Percentiles rank a stretch among this genome's conserved stretches.
Evolutionary conservation across 2,888 invertebrate species (phyloP).

Genomic region (Caradrina clavipalpis): DNA sequence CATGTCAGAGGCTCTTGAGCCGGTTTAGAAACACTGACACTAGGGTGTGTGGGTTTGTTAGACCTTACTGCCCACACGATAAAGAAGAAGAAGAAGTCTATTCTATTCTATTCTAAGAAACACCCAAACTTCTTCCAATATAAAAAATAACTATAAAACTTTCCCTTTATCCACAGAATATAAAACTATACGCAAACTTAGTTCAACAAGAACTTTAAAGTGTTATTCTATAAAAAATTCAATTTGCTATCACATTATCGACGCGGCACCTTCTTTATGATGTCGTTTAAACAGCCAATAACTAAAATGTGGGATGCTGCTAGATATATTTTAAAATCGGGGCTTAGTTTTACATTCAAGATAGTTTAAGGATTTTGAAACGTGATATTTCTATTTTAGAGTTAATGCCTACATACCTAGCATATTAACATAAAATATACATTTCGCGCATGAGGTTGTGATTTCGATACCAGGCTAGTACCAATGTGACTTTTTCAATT

Average conservation of each 20-base stretch:
- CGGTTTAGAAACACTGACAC: no score
- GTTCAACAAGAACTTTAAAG: slow-evolving; percentile 23
- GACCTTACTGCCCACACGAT: no score
- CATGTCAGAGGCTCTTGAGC: no score
- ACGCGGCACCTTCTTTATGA: slow-evolving; percentile 42
- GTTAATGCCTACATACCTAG: no score
- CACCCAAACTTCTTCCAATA: not conserved
- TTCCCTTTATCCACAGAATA: slow-evolving; percentile 2
- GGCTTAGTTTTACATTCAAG: no score
- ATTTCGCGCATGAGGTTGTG: no score
- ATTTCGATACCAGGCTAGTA: no score
- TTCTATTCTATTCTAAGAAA: not conserved
- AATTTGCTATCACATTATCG: slow-evolving; percentile 54
- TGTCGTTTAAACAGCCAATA: slow-evolving; percentile 34
- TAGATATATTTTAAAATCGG: slow-evolving; percentile 33
- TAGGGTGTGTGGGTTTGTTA: no score
- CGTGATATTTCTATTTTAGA: no score
- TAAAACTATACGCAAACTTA: slow-evolving; percentile 28
- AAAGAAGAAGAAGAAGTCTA: no score
- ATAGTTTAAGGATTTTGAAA: slow-evolving; percentile 1
- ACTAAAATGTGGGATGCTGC: slow-evolving; percentile 44
- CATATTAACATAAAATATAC: no score
- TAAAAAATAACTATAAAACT: slow-evolving; percentile 13
- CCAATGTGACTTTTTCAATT: no score
- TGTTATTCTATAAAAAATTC: slow-evolving; percentile 56